These are phyloP conservation scores for Campoplex capitator DNA, from an alignment of 2,888 invertebrate genomes.

Conservation along the genomic window DNA sequence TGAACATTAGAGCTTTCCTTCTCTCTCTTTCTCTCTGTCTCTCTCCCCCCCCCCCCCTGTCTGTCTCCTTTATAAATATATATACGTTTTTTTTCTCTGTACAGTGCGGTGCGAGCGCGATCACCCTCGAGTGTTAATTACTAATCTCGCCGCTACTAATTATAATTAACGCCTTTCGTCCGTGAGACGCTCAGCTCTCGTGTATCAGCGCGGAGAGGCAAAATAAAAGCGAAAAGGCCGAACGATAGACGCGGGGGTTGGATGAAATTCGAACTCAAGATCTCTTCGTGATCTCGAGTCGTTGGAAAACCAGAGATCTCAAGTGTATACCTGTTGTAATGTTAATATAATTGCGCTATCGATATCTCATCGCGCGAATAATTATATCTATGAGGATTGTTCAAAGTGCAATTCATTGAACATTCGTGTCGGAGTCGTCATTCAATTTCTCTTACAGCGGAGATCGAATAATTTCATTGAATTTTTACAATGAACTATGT, in stretches of 20 bases:
- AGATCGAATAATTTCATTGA: conserved; percentile 7
- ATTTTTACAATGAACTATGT: background rate
- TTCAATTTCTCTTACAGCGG: conserved; percentile 4
- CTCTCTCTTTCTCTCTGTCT: conserved; percentile 26
- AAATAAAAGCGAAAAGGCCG: conserved; percentile 32
- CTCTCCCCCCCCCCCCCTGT: background rate
- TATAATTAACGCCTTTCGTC: conserved; percentile 83
- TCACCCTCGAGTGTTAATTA: conserved; percentile 83
- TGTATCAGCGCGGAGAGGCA: conserved; percentile 56
- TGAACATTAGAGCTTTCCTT: conserved; percentile 37
- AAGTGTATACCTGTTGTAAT: background rate
- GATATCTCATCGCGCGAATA: conserved; percentile 32
- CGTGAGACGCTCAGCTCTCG: conserved; percentile 63
- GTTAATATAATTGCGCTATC: conserved; percentile 30
- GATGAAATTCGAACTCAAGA: conserved; percentile 63
- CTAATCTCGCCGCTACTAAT: conserved; percentile 83
- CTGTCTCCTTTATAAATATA: conserved; percentile 31
- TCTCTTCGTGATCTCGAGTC: conserved; percentile 49
- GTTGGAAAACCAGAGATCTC: conserved; percentile 2
- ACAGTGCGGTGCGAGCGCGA: conserved; percentile 71
- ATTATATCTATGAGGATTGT: conserved; percentile 20
- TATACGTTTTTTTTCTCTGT: conserved; percentile 27
- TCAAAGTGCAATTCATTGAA: conserved; percentile 25
- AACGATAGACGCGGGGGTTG: conserved; percentile 45
- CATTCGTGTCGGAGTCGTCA: background rate